Percentiles rank a stretch among this genome's conserved stretches.
Conservation (phyloP, 2,113 vertebrate genomes). For the Hyla sarda region DNA sequence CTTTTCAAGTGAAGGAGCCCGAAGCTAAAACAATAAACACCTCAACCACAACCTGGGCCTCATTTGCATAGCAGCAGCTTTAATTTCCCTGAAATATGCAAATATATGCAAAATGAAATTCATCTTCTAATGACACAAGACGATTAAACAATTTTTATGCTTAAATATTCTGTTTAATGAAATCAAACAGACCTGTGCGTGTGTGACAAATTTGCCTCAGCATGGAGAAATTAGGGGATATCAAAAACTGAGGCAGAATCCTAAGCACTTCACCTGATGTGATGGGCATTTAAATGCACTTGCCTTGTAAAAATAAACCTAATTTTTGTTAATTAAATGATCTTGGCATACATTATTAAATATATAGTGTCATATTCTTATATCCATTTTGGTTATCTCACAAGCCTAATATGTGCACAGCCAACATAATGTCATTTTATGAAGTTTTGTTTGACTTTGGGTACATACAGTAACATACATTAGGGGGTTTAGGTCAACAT, state of each 20-base stretch:
- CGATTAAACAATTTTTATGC: conserved; percentile 99
- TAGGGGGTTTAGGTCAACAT: not conserved
- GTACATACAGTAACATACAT: not conserved
- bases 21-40: conserved; percentile 96
- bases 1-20: conserved; percentile 86
- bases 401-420: not conserved
- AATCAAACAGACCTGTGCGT: conserved; percentile 93
- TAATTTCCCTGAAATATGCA: conserved; percentile 96
- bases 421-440: not conserved
- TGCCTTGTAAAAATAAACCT: conserved; percentile 59
- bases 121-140: conserved; percentile 98
- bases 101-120: conserved; percentile 99
- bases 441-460: not conserved
- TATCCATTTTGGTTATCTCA: not conserved
- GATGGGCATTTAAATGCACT: conserved; percentile 67
- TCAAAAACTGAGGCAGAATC: conserved; percentile 72
- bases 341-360: conserved; percentile 1
- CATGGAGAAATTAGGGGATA: conserved; percentile 85
- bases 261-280: conserved; percentile 53
- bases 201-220: conserved; percentile 90
- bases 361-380: not conserved
- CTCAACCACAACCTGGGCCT: conserved; percentile 88
- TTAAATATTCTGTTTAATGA: conserved; percentile 99
- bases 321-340: conserved; percentile 69
- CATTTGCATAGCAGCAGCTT: conserved; percentile 91